Evolutionary conservation across 2,888 invertebrate genomes (phyloP).

Genomic region (Ectemnius continuus): DNA sequence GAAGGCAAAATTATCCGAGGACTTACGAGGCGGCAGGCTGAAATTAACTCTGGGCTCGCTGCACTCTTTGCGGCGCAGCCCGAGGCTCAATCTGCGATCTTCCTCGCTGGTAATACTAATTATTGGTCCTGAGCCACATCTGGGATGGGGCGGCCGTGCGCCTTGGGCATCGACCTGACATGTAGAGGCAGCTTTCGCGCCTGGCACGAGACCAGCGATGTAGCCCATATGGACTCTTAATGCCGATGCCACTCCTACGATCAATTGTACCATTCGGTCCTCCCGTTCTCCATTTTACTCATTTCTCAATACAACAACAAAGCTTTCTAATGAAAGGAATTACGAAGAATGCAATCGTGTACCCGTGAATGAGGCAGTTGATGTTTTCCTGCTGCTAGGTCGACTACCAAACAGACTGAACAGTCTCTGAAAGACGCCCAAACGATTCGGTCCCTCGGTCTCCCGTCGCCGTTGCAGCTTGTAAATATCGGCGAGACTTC

Average conservation of each 20-base stretch:
- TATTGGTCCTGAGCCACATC: conserved; percentile 75
- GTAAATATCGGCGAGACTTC: conserved; percentile 74
- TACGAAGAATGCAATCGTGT: not conserved
- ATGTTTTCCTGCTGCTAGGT: conserved; percentile 84
- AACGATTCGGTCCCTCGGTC: conserved; percentile 73
- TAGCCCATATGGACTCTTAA: conserved; percentile 86
- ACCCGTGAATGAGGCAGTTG: conserved; percentile 82
- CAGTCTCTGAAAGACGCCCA: conserved; percentile 75
- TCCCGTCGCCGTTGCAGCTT: conserved; percentile 72
- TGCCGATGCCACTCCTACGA: conserved; percentile 83
- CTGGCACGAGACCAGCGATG: conserved; percentile 85
- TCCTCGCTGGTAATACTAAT: conserved; percentile 75
- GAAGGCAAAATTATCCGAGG: not conserved
- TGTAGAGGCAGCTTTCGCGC: conserved; percentile 79
- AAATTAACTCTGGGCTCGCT: conserved; percentile 85
- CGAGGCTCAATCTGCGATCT: conserved; percentile 73
- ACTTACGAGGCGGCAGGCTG: conserved; percentile 71
- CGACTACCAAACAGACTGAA: conserved; percentile 82
- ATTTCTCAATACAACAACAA: too few relatives aligned
- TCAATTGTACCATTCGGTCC: not conserved
- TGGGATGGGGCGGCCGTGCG: conserved; percentile 68
- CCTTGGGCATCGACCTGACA: conserved; percentile 73
- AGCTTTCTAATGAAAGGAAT: too few relatives aligned
- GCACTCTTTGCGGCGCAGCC: conserved; percentile 73
- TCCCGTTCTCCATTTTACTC: too few relatives aligned